phyloP scores from a whole-genome alignment of 1,140 invertebrate genomes.

The Thaumatotibia leucotreta region DNA sequence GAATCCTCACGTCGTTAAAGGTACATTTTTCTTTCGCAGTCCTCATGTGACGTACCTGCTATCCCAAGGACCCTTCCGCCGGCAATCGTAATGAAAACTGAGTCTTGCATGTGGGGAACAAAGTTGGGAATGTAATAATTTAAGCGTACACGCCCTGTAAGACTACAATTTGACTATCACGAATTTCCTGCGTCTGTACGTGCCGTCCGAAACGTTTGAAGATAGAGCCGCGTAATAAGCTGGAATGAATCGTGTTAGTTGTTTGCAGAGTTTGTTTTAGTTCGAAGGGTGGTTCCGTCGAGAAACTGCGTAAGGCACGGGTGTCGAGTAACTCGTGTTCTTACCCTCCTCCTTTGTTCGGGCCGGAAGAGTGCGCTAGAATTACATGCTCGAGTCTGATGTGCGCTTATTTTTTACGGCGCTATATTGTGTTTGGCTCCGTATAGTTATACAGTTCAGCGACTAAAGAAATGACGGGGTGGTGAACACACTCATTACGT shows the following conservation, averaged over 20 bases:
- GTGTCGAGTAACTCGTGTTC: constrained; percentile 76
- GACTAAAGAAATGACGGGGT: constrained; percentile 67
- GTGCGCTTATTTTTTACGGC: constrained; percentile 75
- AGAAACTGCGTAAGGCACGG: constrained; percentile 75
- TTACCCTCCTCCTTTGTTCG: constrained; percentile 75
- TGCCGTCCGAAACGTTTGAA: constrained; percentile 56
- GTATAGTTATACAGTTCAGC: constrained; percentile 72
- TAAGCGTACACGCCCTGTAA: constrained; percentile 66
- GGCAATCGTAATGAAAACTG: constrained; percentile 58
- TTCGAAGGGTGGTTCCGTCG: constrained; percentile 39
- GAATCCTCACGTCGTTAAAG: constrained; percentile 72
- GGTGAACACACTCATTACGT: constrained; percentile 17
- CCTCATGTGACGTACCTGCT: constrained; percentile 64
- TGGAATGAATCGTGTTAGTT: constrained; percentile 42
- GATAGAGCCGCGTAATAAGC: constrained; percentile 24
- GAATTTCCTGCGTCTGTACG: constrained; percentile 60
- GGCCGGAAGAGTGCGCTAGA: constrained; percentile 75
- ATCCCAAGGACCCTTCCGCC: constrained; percentile 58
- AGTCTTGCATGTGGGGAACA: constrained; percentile 62
- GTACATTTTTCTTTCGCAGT: constrained; percentile 75
- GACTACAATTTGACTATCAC: constrained; percentile 76
- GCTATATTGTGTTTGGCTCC: constrained; percentile 67
- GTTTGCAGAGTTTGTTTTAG: constrained; percentile 46
- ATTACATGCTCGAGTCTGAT: constrained; percentile 76
- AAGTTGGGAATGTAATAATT: constrained; percentile 73